These are phyloP conservation scores for Montipora foliosa DNA, from an alignment of 64 coral and sea anemone genomes.

Conservation along the genomic window DNA sequence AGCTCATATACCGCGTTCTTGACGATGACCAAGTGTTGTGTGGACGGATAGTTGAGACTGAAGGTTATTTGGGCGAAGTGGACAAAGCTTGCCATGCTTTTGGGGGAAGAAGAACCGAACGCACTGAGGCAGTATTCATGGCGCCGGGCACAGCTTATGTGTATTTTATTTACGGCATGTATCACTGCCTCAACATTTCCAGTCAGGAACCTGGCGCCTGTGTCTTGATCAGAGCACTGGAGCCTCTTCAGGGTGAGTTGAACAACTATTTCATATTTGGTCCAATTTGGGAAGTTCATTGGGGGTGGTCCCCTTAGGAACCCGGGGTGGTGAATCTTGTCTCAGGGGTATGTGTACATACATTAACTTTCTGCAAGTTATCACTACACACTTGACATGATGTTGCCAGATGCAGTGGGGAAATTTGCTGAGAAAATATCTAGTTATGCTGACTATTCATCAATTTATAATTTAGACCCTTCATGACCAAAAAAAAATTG, in stretches of 20 bases:
- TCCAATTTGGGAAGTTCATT: too few species aligned
- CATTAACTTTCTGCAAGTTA: too few species aligned
- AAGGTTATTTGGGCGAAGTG: constrained; percentile 86
- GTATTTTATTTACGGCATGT: constrained; percentile 98
- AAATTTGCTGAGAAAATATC: too few species aligned
- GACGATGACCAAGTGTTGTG: constrained; percentile 73
- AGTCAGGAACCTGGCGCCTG: constrained; percentile 82
- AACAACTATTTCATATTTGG: neutral
- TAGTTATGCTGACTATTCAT: too few species aligned
- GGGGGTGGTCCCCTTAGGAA: too few species aligned
- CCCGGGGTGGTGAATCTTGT: too few species aligned
- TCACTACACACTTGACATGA: too few species aligned
- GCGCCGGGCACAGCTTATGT: constrained; percentile 92
- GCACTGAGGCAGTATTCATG: constrained; percentile 84
- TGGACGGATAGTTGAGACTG: constrained; percentile 93
- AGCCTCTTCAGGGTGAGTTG: constrained; percentile 80
- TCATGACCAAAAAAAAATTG: too few species aligned
- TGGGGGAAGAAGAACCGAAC: constrained; percentile 83
- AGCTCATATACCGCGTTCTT: constrained; percentile 77
- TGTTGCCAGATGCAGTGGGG: too few species aligned
- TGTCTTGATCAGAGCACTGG: constrained; percentile 89
- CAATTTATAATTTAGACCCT: too few species aligned
- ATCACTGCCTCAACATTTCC: constrained; percentile 95
- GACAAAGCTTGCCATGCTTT: constrained; percentile 92
- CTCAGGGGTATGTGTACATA: too few species aligned